Evolutionary conservation across 2,888 invertebrate species (phyloP), one percentile per base, ranked within the genome.

Genomic region (Caenorhabditis sinica): DNA sequence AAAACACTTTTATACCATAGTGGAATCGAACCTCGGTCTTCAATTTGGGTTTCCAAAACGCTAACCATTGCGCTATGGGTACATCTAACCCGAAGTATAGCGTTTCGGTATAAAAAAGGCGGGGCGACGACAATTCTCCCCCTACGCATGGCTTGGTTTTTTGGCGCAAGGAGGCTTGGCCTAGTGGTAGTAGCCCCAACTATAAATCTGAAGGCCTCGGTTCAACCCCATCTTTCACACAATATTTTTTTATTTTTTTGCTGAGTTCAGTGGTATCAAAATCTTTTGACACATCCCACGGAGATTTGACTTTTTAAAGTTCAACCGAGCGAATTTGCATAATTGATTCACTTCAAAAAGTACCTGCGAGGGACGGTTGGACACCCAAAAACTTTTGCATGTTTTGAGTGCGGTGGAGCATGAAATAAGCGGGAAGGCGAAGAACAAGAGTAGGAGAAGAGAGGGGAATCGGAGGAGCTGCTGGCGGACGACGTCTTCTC

Each of bases 351-450:
- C 36, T n/a, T 58, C 33, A 11, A 20, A 51, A 20, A n/a, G 28
- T 76, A 83, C 83, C 83, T 81, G 87, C 13, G 86, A 87, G 15
- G 87, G 87, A 13, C 86, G 76, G 53, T 87, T 87, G 28, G 86
- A 86, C 33, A 85, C 82, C 77, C 86, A 87, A 72, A 82, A 87
- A 56, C 87, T 87, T 56, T 82, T 81, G 71, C 85, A 85, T 63
- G 77, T 60, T 51, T 53, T 51, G 56, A 36, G 43, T 65, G 79
- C 71, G 60, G 58, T 66, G 66, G 66, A 81, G 72, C 73, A 60
- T 58, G 30, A 73, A 81, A 81, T 80, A 43, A 66, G 58, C 23
- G 56, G 65, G 56, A 79, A 36, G 15, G 73, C 20, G 8, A 80
- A 72, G 33, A 79, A 30, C 20, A 73, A 20, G 36, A 60, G 13